A percentile compares a stretch with the other conserved stretches of the same genome.
phyloP scores from a whole-genome alignment of 2,888 invertebrate genomes.

The Acleris holmiana region DNA sequence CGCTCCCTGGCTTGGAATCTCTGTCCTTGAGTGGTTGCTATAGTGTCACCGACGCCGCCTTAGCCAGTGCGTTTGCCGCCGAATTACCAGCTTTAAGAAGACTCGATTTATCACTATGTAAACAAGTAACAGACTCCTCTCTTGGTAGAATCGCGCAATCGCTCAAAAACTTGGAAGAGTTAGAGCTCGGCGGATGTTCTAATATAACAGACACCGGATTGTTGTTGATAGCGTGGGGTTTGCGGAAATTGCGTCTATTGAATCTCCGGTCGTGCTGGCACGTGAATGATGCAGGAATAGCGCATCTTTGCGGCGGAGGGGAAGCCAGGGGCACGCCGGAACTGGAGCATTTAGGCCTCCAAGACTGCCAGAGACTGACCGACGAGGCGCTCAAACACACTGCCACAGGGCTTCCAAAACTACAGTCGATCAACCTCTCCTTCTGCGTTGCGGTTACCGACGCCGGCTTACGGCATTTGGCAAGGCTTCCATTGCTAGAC shows the following conservation, averaged over 20 bases:
- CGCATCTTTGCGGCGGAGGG: slow-evolving; percentile 91
- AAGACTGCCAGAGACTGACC: slow-evolving; percentile 97
- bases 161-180: slow-evolving; percentile 92
- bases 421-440: slow-evolving; percentile 95
- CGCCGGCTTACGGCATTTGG: slow-evolving; percentile 93
- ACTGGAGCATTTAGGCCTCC: slow-evolving; percentile 93
- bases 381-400: slow-evolving; percentile 95
- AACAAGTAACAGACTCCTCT: slow-evolving; percentile 97
- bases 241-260: slow-evolving; percentile 92
- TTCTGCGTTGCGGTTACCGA: slow-evolving; percentile 98
- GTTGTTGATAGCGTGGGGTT: slow-evolving; percentile 93
- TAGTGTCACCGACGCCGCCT: slow-evolving; percentile 94
- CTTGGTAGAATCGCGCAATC: slow-evolving; percentile 93
- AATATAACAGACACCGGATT: slow-evolving; percentile 95
- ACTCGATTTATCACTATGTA: slow-evolving; percentile 95
- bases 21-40: slow-evolving; percentile 96
- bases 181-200: slow-evolving; percentile 96
- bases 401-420: slow-evolving; percentile 90
- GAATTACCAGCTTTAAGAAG: slow-evolving; percentile 91
- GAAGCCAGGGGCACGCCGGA: slow-evolving; percentile 91
- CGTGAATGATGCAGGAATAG: slow-evolving; percentile 95
- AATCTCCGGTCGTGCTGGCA: slow-evolving; percentile 97
- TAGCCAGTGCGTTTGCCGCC: slow-evolving; percentile 91
- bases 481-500: slow-evolving; percentile 92
- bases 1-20: slow-evolving; percentile 93